These are phyloP conservation scores for Leucania comma DNA, from an alignment of 2,888 invertebrate genomes.

Conservation along the genomic window DNA sequence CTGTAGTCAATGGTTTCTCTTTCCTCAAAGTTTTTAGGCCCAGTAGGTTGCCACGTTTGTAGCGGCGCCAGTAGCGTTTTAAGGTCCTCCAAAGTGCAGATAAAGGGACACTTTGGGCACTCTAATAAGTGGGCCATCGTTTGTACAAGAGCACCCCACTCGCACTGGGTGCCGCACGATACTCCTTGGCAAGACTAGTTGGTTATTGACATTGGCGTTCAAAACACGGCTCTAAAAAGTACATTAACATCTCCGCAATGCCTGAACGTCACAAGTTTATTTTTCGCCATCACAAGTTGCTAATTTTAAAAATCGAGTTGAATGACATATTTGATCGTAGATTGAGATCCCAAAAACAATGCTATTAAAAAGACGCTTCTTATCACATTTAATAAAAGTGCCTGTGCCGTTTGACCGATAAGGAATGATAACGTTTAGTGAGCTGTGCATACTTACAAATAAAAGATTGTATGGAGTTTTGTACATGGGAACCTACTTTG, in stretches of 20 bases:
- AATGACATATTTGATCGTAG: constrained; percentile 48
- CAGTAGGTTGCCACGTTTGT: no score
- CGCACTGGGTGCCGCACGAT: no score
- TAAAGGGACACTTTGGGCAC: no score
- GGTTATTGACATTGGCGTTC: neutral
- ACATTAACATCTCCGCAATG: neutral
- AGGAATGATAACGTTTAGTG: constrained; percentile 46
- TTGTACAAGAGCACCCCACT: no score
- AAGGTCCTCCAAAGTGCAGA: no score
- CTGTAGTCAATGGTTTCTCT: no score
- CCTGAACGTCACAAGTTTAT: constrained; percentile 11
- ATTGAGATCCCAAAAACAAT: constrained; percentile 45
- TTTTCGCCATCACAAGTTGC: constrained; percentile 11
- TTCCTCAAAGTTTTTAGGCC: no score
- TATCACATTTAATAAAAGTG: constrained; percentile 50
- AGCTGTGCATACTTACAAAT: constrained; percentile 3
- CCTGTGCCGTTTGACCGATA: constrained; percentile 60
- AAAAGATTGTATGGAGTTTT: constrained; percentile 13
- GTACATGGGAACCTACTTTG: neutral
- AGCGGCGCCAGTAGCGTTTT: no score
- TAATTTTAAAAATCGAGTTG: constrained; percentile 40
- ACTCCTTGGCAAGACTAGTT: neutral
- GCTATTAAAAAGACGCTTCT: constrained; percentile 42
- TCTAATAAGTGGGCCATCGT: no score
- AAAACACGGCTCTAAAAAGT: neutral